A percentile compares a stretch with the other conserved stretches of the same genome.
Evolutionary conservation across 2,888 invertebrate species (phyloP).

Genomic region (Sympetrum striolatum): DNA sequence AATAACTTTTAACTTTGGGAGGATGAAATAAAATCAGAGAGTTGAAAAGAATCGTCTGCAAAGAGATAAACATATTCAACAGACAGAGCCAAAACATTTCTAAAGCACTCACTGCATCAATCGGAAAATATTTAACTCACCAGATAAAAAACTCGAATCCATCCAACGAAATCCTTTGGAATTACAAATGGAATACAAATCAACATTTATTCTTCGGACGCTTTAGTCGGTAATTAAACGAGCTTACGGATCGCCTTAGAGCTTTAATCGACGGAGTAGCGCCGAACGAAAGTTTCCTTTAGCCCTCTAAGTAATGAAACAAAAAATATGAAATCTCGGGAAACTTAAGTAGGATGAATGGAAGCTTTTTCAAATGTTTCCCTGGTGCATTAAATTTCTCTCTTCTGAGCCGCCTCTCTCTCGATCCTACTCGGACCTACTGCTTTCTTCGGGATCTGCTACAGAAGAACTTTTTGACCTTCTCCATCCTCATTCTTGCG

Average conservation of each 20-base stretch:
- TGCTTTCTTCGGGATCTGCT: not conserved
- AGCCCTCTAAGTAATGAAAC: slow-evolving; percentile 14
- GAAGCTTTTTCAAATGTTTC: not conserved
- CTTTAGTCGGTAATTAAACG: not conserved
- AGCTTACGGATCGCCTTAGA: not conserved
- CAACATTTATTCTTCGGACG: not conserved
- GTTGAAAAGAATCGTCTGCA: no score
- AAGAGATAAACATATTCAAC: no score
- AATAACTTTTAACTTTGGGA: no score
- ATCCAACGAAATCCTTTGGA: no score
- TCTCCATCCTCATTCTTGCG: not conserved
- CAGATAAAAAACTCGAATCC: no score
- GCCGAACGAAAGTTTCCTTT: not conserved
- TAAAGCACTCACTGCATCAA: no score
- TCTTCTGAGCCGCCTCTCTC: not conserved
- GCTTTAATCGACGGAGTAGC: not conserved
- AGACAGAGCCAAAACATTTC: no score
- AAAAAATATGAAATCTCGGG: not conserved
- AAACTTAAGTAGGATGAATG: slow-evolving; percentile 10
- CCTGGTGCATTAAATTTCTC: slow-evolving; percentile 18
- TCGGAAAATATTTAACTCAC: no score
- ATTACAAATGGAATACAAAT: no score
- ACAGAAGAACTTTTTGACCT: not conserved
- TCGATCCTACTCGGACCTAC: not conserved
- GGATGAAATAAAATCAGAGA: no score